Percentiles rank a stretch among this genome's conserved stretches.
Evolutionary conservation across 2,797 vertebrate genomes (phyloP).

Genomic region (Mico argentatus): DNA sequence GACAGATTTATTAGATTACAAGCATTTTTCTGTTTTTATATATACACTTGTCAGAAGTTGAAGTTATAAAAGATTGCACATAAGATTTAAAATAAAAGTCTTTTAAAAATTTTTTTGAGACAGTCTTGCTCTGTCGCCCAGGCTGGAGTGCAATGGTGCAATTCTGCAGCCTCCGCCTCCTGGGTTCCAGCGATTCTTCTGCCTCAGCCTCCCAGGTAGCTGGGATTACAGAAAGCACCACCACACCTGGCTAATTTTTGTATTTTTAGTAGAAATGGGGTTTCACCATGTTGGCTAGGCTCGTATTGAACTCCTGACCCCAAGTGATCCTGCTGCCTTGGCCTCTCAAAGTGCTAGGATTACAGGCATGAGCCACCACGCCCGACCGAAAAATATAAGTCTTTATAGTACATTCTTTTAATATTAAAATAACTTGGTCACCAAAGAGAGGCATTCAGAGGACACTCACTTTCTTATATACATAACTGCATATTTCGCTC

Average conservation of each 20-base stretch:
- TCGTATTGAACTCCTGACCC: neutral
- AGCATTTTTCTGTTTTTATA: constrained; percentile 1
- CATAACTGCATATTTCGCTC: neutral
- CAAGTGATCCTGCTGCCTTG: neutral
- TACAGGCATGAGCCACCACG: neutral
- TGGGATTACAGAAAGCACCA: neutral
- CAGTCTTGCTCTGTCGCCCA: neutral
- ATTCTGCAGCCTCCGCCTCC: neutral
- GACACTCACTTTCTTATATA: neutral
- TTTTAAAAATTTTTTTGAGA: neutral
- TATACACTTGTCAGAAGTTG: neutral
- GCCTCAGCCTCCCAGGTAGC: neutral
- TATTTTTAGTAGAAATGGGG: neutral
- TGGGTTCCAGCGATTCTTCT: neutral
- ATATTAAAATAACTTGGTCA: neutral
- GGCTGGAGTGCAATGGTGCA: neutral
- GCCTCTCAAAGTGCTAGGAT: neutral
- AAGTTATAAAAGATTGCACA: neutral
- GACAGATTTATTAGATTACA: neutral
- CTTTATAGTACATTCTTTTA: neutral
- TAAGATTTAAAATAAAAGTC: neutral
- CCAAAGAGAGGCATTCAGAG: neutral
- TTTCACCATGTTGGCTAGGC: neutral
- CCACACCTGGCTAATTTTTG: neutral
- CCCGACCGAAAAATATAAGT: neutral